Evolutionary conservation across 2,113 vertebrate genomes (phyloP), one percentile per base, ranked within the genome.

Genomic region (Aspiorhynchus laticeps): DNA sequence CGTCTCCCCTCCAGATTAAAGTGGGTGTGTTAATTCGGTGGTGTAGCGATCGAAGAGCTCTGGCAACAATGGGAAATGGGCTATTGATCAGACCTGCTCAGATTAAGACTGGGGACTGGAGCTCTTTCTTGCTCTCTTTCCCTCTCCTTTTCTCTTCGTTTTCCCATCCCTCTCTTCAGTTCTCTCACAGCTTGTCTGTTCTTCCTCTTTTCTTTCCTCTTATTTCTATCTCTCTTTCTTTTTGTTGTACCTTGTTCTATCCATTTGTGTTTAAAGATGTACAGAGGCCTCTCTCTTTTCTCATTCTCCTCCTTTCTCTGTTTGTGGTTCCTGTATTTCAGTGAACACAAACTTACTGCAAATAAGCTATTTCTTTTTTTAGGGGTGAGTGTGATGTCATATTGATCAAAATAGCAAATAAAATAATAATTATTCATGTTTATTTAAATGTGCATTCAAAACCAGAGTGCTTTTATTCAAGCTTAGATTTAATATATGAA

Each of bases 11-110:
- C 97, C 94, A 97, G 96, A 97, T 97, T 97, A 97, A 97, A 96
- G 96, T 97, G 94, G 93, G 96, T 97, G 96, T 97, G 96, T 97
- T 98, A 97, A 98, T 97, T 97, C 97, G 95, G 95, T 96, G 96
- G 96, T 96, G 96, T 95, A 94, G 96, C 96, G 96, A 98, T 98
- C 97, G 97, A 98, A 98, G 95, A 93, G 97, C 97, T 97, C 97
- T 97, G 97, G 97, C 97, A 97, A 98, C 97, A 97, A 97, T 97
- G 97, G 97, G 97, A 98, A 98, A 97, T 98, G 97, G 97, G 96
- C 97, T 97, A 98, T 98, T 96, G 97, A 98, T 97, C 97, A 96
- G 96, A 95, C 94, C 94, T 96, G 96, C 96, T 97, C 97, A 98
- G 97, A 98, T 98, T 97, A 98, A 98, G 97, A 98, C 97, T 97